A percentile compares a stretch with the other conserved stretches of the same genome.
Conservation (phyloP, 2,888 invertebrate genomes). For the Pammene fasciana region DNA sequence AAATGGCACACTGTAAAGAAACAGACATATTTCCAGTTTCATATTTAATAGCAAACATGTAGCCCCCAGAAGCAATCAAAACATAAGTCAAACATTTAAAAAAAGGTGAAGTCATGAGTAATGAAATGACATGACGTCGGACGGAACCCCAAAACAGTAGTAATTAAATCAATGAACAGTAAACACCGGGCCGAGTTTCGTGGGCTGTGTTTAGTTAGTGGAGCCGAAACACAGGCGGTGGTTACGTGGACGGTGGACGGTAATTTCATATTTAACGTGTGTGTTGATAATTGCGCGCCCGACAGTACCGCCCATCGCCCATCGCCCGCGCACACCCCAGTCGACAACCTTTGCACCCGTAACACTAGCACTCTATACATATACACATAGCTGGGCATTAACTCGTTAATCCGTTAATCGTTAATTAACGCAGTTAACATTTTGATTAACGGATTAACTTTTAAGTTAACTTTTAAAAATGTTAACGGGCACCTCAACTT, state of each 20-base stretch:
- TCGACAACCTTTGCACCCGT: constrained; percentile 2
- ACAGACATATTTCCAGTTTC: too few species aligned
- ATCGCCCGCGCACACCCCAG: not conserved
- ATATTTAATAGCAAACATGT: too few species aligned
- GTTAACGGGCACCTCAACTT: too few species aligned
- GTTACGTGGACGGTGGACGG: not conserved
- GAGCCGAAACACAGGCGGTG: constrained; percentile 12
- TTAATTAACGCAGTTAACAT: too few species aligned
- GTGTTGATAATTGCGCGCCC: constrained; percentile 11
- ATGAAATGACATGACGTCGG: too few species aligned
- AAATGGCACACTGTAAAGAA: too few species aligned
- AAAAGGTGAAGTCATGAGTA: not conserved
- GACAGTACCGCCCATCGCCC: not conserved
- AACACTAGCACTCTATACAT: too few species aligned
- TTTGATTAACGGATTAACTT: too few species aligned
- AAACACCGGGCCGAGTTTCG: constrained; percentile 2
- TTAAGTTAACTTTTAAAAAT: too few species aligned
- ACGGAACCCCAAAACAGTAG: not conserved
- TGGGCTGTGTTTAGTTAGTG: constrained; percentile 16
- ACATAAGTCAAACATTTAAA: not conserved
- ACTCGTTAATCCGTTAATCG: too few species aligned
- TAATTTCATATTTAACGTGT: not conserved
- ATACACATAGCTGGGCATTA: too few species aligned
- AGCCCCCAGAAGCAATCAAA: too few species aligned
- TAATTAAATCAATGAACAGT: constrained; percentile 14